Evolutionary conservation across 2,888 invertebrate genomes (phyloP), one percentile per base, ranked within the genome.

Genomic region (Pimpla rufipes): DNA sequence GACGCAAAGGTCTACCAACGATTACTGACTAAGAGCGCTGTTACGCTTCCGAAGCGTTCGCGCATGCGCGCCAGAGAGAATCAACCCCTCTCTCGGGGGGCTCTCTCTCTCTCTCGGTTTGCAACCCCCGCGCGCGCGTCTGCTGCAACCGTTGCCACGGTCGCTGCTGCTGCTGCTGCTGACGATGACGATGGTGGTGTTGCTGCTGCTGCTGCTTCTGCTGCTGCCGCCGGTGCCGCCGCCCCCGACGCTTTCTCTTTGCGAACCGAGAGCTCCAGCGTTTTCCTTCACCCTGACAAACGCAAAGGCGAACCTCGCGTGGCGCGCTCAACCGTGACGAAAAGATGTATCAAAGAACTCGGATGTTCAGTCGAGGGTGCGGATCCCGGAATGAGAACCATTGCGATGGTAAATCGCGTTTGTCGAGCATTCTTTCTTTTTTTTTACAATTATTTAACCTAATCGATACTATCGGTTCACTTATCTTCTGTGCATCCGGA

Each of bases 1-100:
- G 79, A 80, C 74, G 74, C 59, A 71, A 79, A 77, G 81, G 75
- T 68, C 64, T 76, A 82, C 81, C 81, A 83, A 86, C 85, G 84
- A 85, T 76, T 83, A 87, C 85, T 87, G 85, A 83, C 79, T 71
- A 77, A 76, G 77, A 83, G 52, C 83, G 80, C 79, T 64, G 83
- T 85, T 85, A 84, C 85, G 85, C 85, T 80, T 83, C 74, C 40
- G 59, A 83, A 71, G 62, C 55, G 59, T 80, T 79, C 73, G 87
- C 79, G 78, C 85, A 83, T 87, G 87, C 84, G 78, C 70, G 23
- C 52, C 37, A 29, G 6, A 0, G 42, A 11, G 23, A 84, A 71
- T 74, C 81, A 79, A 77, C 81, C 73, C 83, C 85, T 70, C 79
- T 52, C 5, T 75, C 66, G 67, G 21, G n/a, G n/a, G n/a, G n/a